Evolutionary conservation across 2,113 vertebrate genomes (phyloP), one percentile per base, ranked within the genome.

Genomic region (Poeciliopsis turrubarensis): DNA sequence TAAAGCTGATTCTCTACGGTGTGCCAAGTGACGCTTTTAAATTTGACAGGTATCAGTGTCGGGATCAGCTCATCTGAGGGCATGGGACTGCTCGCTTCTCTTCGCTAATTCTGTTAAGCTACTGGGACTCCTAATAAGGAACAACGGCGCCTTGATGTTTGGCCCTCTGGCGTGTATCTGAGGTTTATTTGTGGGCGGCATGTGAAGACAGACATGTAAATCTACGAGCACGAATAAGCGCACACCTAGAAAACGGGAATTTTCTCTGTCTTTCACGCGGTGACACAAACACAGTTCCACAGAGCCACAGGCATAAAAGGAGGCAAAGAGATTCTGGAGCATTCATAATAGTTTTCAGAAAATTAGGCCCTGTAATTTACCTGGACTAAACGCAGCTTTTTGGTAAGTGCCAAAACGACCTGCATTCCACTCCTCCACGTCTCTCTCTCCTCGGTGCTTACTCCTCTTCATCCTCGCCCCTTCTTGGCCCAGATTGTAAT

Each of bases 41-140:
- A 86, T 70, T 78, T 84, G 88, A 87, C 91, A 87, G 85, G 87
- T 90, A 89, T 91, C 89, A 60, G 80, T 60, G 86, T 76, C 6
- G 64, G 75, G 78, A 87, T 92, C 78, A 47, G 68, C 84, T 82
- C 83, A 85, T 84, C 82, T 72, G 68, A 88, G 88, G 81, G 79
- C 4, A 77, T 44, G 34, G 62, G 73, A 44, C 81, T 17, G 10
- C 77, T 84, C 2, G 32, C 75, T 57, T 71, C 85, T 83, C 72
- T 68, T 81, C 73, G 86, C 82, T 92, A 89, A 91, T 89, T 85
- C 83, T 73, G 83, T 85, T 81, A 79, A 91, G 70, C 90, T 82
- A 84, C 86, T 82, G 91, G 89, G 86, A 89, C 83, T 84, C 77
- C 78, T 86, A 89, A 91, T 90, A 87, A 87, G 87, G 71, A 89